Evolutionary conservation across 2,888 invertebrate genomes (phyloP).

Genomic region (Lasius platythorax): DNA sequence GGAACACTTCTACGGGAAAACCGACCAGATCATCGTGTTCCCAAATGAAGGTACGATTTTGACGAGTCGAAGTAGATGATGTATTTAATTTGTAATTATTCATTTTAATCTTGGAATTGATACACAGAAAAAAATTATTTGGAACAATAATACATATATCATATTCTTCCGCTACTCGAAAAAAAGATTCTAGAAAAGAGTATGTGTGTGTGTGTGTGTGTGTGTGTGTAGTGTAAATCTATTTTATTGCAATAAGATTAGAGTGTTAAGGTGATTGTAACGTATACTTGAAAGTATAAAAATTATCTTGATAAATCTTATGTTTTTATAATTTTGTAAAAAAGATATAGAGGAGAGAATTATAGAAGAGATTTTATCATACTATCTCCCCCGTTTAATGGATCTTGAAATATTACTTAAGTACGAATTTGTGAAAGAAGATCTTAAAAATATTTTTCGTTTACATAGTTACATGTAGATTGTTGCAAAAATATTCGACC

Average conservation of each 20-base stretch:
- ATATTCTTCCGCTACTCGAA: neutral
- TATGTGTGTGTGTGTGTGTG: neutral
- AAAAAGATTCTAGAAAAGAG: neutral
- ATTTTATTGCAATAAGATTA: neutral
- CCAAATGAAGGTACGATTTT: constrained; percentile 90
- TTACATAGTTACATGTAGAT: neutral
- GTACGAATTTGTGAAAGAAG: neutral
- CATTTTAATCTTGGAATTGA: neutral
- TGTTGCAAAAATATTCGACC: constrained; percentile 10
- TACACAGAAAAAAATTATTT: neutral
- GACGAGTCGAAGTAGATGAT: neutral
- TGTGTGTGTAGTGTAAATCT: neutral
- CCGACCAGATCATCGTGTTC: constrained; percentile 94
- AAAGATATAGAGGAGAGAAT: neutral
- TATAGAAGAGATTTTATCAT: neutral
- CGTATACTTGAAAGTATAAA: neutral
- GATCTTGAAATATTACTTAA: neutral
- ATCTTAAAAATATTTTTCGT: constrained; percentile 1
- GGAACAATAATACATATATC: neutral
- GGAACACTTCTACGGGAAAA: constrained; percentile 94
- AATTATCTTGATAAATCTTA: neutral
- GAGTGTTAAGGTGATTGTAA: neutral
- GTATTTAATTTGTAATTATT: neutral
- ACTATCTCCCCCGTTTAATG: neutral
- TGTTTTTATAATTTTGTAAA: neutral